Evolutionary conservation across 2,888 invertebrate genomes (phyloP), one percentile per base, ranked within the genome.

Genomic region (Drosophila longiperda): DNA sequence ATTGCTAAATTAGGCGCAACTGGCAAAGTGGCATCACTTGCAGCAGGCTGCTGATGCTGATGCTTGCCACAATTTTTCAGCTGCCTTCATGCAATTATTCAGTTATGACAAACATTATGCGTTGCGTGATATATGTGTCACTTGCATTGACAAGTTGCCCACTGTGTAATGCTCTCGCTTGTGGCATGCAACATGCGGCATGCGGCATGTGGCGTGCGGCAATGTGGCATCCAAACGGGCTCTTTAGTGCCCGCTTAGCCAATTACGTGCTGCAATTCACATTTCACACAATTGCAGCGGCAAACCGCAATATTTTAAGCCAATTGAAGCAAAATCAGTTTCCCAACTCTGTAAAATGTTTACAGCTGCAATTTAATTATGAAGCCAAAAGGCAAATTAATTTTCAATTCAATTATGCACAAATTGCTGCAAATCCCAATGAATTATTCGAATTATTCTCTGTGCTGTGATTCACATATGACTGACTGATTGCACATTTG

Each of bases 1-100:
- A 66, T 75, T 75, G 86, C 90, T 89, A 85, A 85, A 85, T 85
- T 89, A 89, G 85, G 83, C 85, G 67, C 90, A 87, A 88, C 86
- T 73, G 83, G 74, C 73, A 55, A 72, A 73, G 70, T 78, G 87
- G 75, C 81, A 65, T 63, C 64, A 55, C 57, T 59, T 23, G 64
- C 79, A 61, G 53, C 59, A 36, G 45, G 66, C 49, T 7, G 26
- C 65, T 64, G 33, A 34, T 36, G 66, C 49, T 7, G 40, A 11
- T 42, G 29, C 52, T 40, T 54, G 48, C 32, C 72, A 34, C 52
- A 65, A 53, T 77, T 54, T 65, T 62, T 75, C 64, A 42, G 68
- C 54, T 54, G 68, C 80, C 60, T 49, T 58, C 42, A 57, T 62
- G 79, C 70, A 89, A 85, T 85, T 88, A 89, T 85, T 85, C 73